Conservation (phyloP, 2,888 invertebrate genomes). For the Callosobruchus maculatus region DNA sequence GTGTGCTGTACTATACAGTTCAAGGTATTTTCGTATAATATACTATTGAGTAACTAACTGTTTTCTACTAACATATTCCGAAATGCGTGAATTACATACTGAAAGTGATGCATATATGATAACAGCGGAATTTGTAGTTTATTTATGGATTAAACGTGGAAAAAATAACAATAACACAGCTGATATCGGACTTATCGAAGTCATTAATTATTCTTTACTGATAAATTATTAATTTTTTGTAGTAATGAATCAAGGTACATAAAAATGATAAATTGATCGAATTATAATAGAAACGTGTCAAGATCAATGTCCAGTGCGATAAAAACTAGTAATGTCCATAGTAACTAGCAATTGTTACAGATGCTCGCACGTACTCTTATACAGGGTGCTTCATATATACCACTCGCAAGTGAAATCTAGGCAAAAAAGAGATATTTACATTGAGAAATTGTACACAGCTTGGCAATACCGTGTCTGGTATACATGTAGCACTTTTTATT, state of each 20-base stretch:
- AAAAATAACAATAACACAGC: not conserved
- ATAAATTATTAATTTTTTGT: not conserved
- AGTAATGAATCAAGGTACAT: not conserved
- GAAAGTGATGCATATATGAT: not conserved
- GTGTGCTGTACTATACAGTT: not conserved
- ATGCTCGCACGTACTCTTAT: not conserved
- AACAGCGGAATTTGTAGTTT: not conserved
- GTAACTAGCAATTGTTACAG: not conserved
- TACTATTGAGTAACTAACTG: not conserved
- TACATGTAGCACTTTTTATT: no score
- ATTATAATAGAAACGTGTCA: not conserved
- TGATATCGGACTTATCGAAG: not conserved
- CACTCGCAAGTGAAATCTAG: no score
- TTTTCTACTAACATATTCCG: not conserved
- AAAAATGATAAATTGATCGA: not conserved
- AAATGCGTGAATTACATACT: not conserved
- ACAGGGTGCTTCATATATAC: no score
- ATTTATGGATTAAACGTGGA: not conserved
- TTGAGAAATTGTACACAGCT: no score
- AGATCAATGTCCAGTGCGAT: not conserved
- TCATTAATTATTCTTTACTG: not conserved
- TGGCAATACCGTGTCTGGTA: no score
- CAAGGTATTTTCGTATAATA: not conserved
- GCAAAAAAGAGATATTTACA: no score
- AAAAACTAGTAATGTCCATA: not conserved